Base-by-base conservation (phyloP, 2,888 invertebrate species). In the Torymus texanus region DNA sequence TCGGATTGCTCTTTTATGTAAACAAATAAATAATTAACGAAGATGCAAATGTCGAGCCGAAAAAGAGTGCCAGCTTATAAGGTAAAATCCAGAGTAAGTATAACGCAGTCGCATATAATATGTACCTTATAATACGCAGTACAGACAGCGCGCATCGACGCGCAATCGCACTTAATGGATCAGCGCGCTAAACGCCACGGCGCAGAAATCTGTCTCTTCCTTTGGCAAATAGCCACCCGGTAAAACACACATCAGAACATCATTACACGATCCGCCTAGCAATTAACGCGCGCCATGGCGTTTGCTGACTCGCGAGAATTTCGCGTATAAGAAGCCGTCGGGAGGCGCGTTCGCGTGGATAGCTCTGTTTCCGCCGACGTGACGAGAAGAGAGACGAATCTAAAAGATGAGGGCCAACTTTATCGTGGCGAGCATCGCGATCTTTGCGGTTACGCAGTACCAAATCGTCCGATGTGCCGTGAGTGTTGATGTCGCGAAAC, bases 291-390 rank as follows among this genome's bases (percentile, higher is more conserved):
- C 18, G 55, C 53, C 12, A 41, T 5, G 29, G 61, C 2, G 70
- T 77, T 65, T 70, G 80, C 77, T 80, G 73, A 80, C 77, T 77
- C 21, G 50, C 58, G 24, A 11, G 65, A 77, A 53, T 77, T 61
- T 65, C 50, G 21, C 41, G 53, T 67, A 21, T 29, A 29, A 29
- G 29, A 29, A 29, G 4, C 29, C 29, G 29, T 21, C 29, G 29
- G 29, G 29, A 3, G 5, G 29, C 29, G 29, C 29, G 29, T 29
- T 29, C 12, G 16, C 13, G 51, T 13, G 14, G 24, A 53, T 75
- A 80, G 55, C 53, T 61, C 12, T 16, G 55, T 67, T 61, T 3
- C 2, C 14, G 11, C 8, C 2, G 53, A 21, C 21, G 70, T 16
- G 14, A 58, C 18, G 55, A 16, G 50, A 5, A 18, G 16, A 14